phyloP scores from a whole-genome alignment of 2,797 vertebrate genomes.

The Macropodus opercularis region DNA sequence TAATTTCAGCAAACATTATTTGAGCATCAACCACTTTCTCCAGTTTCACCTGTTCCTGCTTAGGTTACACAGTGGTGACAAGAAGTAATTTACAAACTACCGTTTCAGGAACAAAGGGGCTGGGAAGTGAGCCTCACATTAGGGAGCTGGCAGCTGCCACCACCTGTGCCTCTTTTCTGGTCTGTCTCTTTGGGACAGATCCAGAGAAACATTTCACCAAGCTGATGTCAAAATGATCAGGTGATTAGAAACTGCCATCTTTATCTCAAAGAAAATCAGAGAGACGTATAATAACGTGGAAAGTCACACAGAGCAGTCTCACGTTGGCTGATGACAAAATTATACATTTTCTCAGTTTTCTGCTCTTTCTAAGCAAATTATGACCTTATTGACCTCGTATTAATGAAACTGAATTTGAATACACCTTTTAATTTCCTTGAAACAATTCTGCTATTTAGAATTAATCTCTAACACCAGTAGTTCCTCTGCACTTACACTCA shows the following conservation, averaged over 20 bases:
- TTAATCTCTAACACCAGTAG: slow-evolving; percentile 1
- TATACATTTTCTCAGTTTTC: not conserved
- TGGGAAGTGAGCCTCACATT: no score
- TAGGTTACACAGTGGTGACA: no score
- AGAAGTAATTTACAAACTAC: no score
- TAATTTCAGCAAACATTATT: no score
- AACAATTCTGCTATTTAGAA: not conserved
- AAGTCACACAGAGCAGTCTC: not conserved
- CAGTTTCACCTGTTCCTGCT: no score
- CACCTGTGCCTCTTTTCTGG: not conserved
- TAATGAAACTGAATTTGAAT: slow-evolving; percentile 9
- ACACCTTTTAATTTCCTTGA: slow-evolving; percentile 3
- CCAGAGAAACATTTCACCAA: not conserved
- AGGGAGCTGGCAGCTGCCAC: not conserved
- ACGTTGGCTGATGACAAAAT: not conserved
- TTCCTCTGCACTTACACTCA: slow-evolving; percentile 11
- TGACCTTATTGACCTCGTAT: slow-evolving; percentile 3
- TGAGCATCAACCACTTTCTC: no score
- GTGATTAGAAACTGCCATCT: slow-evolving; percentile 2
- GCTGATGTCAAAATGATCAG: not conserved
- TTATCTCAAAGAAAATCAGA: not conserved
- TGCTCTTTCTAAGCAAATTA: slow-evolving; percentile 7
- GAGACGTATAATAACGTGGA: slow-evolving; percentile 3
- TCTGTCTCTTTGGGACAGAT: not conserved
- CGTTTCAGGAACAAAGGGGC: no score